Conservation (phyloP, 2,113 vertebrate genomes). For the Gallinago paraguaiae region DNA sequence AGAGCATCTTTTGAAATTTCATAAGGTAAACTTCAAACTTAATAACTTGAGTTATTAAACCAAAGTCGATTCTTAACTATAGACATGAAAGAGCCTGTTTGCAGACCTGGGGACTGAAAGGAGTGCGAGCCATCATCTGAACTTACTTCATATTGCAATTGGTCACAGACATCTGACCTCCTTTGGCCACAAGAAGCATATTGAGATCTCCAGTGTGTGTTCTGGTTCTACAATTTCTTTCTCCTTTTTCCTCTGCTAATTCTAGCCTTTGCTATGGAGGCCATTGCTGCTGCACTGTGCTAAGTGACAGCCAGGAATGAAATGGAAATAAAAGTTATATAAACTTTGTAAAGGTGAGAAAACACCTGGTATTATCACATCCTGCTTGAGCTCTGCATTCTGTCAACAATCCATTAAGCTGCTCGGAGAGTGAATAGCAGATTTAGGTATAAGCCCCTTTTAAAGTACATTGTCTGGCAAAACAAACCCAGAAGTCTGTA, state of each 20-base stretch:
- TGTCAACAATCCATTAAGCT: constrained; percentile 34
- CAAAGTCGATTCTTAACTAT: background rate
- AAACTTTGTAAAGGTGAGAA: background rate
- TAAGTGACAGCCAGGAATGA: background rate
- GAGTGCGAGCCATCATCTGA: background rate
- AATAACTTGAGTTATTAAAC: background rate
- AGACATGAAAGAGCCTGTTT: background rate
- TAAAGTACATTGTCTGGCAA: background rate
- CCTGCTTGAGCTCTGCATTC: background rate
- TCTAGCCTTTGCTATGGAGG: background rate
- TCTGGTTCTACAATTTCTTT: background rate
- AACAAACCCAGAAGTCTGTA: background rate
- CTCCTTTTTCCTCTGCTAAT: background rate
- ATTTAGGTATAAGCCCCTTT: background rate
- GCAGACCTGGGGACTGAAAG: background rate
- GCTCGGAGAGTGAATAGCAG: background rate
- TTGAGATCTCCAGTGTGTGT: background rate
- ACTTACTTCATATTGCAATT: background rate
- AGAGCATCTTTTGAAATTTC: background rate
- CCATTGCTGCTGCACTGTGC: background rate
- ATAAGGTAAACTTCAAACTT: background rate
- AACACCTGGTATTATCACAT: background rate
- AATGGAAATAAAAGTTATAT: constrained; percentile 9
- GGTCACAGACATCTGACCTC: background rate
- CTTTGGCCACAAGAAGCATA: background rate